A percentile compares a stretch with the other conserved stretches of the same genome.
phyloP scores from a whole-genome alignment of 1,140 invertebrate genomes.

The Leguminivora glycinivorella region DNA sequence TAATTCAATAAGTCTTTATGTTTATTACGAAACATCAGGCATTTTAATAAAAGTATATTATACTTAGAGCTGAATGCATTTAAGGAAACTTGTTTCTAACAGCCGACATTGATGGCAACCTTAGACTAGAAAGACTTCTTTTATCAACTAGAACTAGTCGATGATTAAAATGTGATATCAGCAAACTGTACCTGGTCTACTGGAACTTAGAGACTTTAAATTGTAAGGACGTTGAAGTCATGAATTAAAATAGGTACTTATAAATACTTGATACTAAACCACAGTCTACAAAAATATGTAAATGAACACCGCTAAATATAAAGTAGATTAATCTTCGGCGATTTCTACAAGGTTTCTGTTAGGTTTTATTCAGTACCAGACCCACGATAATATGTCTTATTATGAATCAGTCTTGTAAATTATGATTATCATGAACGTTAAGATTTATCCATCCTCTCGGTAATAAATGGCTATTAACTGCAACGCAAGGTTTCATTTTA shows the following conservation, averaged over 20 bases:
- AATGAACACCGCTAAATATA: too few relatives aligned
- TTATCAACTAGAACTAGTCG: neutral
- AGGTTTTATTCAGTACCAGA: neutral
- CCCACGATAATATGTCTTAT: too few relatives aligned
- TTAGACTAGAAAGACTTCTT: slow-evolving; percentile 8
- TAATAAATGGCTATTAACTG: neutral
- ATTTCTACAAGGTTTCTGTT: neutral
- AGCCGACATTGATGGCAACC: neutral
- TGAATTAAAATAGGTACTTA: too few relatives aligned
- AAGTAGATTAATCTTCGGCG: too few relatives aligned
- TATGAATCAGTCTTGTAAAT: neutral
- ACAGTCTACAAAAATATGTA: too few relatives aligned
- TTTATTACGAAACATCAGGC: neutral
- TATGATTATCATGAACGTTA: neutral
- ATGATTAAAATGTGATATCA: slow-evolving; percentile 4
- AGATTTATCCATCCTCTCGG: neutral
- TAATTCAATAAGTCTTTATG: neutral
- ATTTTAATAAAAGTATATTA: neutral
- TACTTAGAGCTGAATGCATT: neutral
- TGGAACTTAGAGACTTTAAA: too few relatives aligned
- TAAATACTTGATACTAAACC: too few relatives aligned
- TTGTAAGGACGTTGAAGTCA: too few relatives aligned
- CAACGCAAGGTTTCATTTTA: neutral
- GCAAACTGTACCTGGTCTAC: neutral
- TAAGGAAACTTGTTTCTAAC: neutral